Evolutionary conservation across 2,888 invertebrate genomes (phyloP), one percentile per base, ranked within the genome.

Genomic region (Polydrusus tereticollis): DNA sequence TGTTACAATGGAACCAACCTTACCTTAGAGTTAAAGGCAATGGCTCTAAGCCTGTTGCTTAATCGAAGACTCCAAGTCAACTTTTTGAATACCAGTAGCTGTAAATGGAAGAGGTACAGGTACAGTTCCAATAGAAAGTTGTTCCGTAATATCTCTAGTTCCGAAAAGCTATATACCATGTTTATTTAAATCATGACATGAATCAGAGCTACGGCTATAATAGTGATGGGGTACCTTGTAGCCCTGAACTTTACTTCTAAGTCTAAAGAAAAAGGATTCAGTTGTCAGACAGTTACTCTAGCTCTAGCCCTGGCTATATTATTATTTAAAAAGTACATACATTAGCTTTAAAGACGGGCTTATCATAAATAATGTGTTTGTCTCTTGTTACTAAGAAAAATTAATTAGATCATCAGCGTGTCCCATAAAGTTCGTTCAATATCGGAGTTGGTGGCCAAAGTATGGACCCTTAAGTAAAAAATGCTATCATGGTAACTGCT

Each of bases 141-240:
- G 36, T 12, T 36, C n/a, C 36, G 36, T 36, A 36, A 36, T n/a
- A 36, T 36, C 36, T 36, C 36, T 82, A 80, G 78, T 80, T 80
- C 80, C 81, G 82, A 82, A 83, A 83, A 83, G 82, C 82, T 84
- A 84, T n/a, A n/a, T 84, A 84, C 83, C 84, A 85, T 84, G 82
- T 83, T 83, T 83, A 82, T 83, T 83, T 78, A 80, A 83, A 84
- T 66, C 23, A 66, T 71, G 59, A 65, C 65, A 83, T 82, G 81
- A 84, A 84, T 82, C 52, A 68, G 82, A 84, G 82, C 84, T 84
- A 84, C 83, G 83, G 81, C 83, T 84, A 77, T 75, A 67, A 57
- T 55, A 55, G 52, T 62, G 55, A 59, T 52, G 41, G 59, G 60
- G 47, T 66, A 68, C 50, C 62, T 59, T 47, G 62, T 45, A 60